phyloP scores from a whole-genome alignment of 2,888 invertebrate genomes.

The Conomelus anceps region DNA sequence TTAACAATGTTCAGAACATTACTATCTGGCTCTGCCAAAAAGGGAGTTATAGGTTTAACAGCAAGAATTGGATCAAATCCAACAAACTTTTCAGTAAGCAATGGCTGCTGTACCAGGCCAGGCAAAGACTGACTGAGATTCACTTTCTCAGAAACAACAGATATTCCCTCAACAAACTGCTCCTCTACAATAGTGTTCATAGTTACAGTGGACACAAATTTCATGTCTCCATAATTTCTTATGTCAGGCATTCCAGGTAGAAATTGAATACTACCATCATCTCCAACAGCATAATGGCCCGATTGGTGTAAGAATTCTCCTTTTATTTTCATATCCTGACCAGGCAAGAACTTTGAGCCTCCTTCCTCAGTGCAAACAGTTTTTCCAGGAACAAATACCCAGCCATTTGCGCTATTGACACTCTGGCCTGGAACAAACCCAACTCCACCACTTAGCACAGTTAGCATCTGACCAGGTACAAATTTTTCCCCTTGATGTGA shows the following conservation, averaged over 20 bases:
- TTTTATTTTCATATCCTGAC: conserved; percentile 64
- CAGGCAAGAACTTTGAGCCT: conserved; percentile 61
- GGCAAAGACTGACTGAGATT: conserved; percentile 44
- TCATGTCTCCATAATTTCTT: conserved; percentile 42
- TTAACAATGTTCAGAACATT: conserved; percentile 48
- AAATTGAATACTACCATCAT: conserved; percentile 56
- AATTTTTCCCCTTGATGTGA: conserved; percentile 66
- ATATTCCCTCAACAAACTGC: conserved; percentile 57
- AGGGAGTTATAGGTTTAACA: conserved; percentile 49
- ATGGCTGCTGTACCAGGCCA: conserved; percentile 53
- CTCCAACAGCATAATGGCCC: conserved; percentile 52
- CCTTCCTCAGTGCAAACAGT: conserved; percentile 56
- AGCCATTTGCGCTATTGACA: conserved; percentile 59
- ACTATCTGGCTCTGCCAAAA: conserved; percentile 52
- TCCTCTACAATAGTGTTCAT: conserved; percentile 56
- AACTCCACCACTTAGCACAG: conserved; percentile 56
- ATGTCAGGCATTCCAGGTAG: conserved; percentile 56
- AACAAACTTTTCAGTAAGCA: conserved; percentile 52
- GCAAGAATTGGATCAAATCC: conserved; percentile 51
- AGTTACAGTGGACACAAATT: conserved; percentile 56
- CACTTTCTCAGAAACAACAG: conserved; percentile 48
- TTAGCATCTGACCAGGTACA: conserved; percentile 69
- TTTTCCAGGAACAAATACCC: conserved; percentile 68
- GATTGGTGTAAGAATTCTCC: conserved; percentile 62
- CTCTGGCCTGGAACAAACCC: conserved; percentile 66